Evolutionary conservation across 2,888 invertebrate species (phyloP), one percentile per base, ranked within the genome.

Genomic region (Acrocera orbiculus): DNA sequence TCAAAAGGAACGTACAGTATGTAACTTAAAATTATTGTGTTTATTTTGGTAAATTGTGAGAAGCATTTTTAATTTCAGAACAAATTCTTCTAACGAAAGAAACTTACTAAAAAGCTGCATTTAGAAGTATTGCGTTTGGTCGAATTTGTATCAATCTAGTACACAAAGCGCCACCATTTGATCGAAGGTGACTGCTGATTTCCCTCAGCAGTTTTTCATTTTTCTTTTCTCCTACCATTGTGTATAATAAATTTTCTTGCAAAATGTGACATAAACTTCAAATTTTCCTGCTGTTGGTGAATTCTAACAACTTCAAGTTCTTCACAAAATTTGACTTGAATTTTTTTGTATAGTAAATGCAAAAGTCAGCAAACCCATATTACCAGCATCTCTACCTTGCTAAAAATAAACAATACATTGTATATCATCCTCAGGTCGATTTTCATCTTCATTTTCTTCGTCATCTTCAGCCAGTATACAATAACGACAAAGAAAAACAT

Each of bases 281-380:
- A 72, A 59, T 92, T 95, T 62, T 98, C 98, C 60, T 98, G 96
- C 56, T 98, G 98, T 58, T 95, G 96, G 55, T 95, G 89, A 10
- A 92, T 95, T 31, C 95, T 66, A 3, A 96, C 83, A 1, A 93
- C 95, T 61, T 96, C 96, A 46, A 90, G 61, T 51, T 87, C 86
- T 51, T 87, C 85, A 10, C 79, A 76, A 49, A 90, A 90, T 45
- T 87, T 64, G 1, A 76, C 67, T 54, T 87, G 85, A 56, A 92
- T 85, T 89, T 58, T 87, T 89, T 56, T 85, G 83, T 45, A 87
- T 65, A 44, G 89, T 92, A 63, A 98, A 98, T 0, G 96, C 96
- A 62, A 99, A 98, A 1, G 92, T 96, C 1, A 98, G 68, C 95
- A 96, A 99, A 37, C 96, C 98, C 95, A 98, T 98, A 62, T 98